Base-by-base conservation (phyloP, 2,888 invertebrate species). In the Dysmachus trigonus region DNA sequence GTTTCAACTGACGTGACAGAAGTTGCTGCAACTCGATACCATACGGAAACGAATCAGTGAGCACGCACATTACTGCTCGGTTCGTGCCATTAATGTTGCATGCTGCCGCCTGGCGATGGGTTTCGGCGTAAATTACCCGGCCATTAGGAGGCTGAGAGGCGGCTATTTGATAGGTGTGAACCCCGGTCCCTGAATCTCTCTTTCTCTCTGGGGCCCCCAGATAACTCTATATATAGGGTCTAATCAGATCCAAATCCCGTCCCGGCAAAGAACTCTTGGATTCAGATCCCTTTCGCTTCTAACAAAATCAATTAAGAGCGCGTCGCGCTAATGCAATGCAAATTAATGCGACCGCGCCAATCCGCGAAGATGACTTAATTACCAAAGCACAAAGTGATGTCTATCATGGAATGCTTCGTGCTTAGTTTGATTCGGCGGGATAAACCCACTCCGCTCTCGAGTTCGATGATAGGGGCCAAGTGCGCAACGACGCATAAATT, bases 21-120 rank as follows among this genome's bases (percentile, higher is more conserved):
- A 87, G 86, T 86, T 87, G 86, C 79, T 87, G 87, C 87, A 86
- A 86, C 83, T 77, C 84, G 83, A 86, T 87, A 86, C 79, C 41
- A 86, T 83, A 79, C 87, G 87, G 87, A 87, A 87, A 87, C 86
- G 84, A 87, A 79, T 84, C 85, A 87, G 73, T 84, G 86, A 86
- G 84, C 87, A 87, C 87, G 87, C 87, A 87, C 87, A 86, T 86
- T 79, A 82, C 62, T 84, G 86, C 84, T 77, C 47, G 77, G 82
- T 85, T 87, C 87, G 87, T 87, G 87, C 82, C 81, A 85, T 87
- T 85, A 86, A 85, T 81, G 85, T 85, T 87, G 85, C 85, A 87
- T 85, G 87, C 72, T 85, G 87, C 72, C 33, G 71, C 27, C 72
- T 30, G 38, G 27, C 83, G 38, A 41, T 38, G 83, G 41, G 72